phyloP scores from a whole-genome alignment of 1,140 invertebrate species.

The Drosophila ercepeae region DNA sequence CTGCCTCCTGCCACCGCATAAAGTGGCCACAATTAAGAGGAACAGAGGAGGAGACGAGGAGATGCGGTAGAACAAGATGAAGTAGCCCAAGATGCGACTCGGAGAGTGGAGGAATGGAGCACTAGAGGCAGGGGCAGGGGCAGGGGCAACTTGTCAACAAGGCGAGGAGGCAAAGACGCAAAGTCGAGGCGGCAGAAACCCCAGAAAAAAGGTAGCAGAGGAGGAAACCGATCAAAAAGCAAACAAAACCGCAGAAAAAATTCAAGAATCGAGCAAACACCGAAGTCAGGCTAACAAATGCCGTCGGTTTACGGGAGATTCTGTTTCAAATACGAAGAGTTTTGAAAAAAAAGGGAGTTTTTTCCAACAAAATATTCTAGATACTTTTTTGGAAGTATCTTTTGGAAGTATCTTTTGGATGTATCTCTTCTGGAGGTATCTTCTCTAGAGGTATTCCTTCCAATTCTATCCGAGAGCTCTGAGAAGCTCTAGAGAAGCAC shows the following conservation, averaged over 20 bases:
- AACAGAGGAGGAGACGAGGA: slow-evolving; percentile 17
- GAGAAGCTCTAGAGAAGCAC: slow-evolving; percentile 48
- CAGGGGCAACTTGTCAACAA: slow-evolving; percentile 33
- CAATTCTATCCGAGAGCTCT: too few relatives aligned
- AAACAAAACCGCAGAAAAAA: slow-evolving; percentile 11
- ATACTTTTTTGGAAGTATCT: too few relatives aligned
- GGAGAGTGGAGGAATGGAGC: too few relatives aligned
- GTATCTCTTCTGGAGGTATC: too few relatives aligned
- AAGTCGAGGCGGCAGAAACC: too few relatives aligned
- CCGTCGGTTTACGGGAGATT: too few relatives aligned
- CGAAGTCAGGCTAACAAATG: too few relatives aligned
- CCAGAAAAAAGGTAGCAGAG: slow-evolving; percentile 10
- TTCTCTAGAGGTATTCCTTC: too few relatives aligned
- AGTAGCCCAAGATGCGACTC: slow-evolving; percentile 31
- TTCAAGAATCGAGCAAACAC: slow-evolving; percentile 33
- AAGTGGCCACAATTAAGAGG: slow-evolving; percentile 47
- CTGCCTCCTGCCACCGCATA: background rate
- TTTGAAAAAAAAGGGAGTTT: too few relatives aligned
- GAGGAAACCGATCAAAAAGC: slow-evolving; percentile 40
- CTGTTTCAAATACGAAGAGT: too few relatives aligned
- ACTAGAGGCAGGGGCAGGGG: slow-evolving; percentile 14
- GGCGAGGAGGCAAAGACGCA: background rate
- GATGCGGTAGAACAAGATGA: slow-evolving; percentile 32
- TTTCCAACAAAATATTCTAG: too few relatives aligned
- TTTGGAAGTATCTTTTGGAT: too few relatives aligned